Conservation (phyloP, 1,140 invertebrate genomes). For the Melitaea cinxia region DNA sequence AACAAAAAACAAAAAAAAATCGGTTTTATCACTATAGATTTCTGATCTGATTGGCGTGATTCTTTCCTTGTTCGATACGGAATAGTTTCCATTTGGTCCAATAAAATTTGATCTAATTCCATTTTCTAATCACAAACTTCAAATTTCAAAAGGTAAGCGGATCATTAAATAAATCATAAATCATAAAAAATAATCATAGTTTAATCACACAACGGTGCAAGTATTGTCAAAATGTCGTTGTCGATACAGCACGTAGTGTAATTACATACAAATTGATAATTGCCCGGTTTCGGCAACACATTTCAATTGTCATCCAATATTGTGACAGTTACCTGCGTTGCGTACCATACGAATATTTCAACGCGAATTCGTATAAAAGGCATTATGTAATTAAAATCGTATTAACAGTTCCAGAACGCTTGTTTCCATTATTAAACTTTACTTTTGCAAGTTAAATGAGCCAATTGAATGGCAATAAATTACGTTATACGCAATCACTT, state of each 20-base stretch:
- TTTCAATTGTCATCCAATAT: conserved; percentile 40
- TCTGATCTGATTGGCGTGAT: no score
- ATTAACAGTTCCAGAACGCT: conserved; percentile 24
- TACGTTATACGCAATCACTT: conserved; percentile 27
- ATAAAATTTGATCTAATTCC: no score
- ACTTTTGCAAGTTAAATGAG: conserved; percentile 28
- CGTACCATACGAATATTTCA: conserved; percentile 6
- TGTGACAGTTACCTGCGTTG: conserved; percentile 21
- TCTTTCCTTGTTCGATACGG: no score
- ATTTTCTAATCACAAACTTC: no score
- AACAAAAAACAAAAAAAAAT: no score
- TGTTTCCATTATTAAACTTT: conserved; percentile 32
- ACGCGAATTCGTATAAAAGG: conserved; percentile 23
- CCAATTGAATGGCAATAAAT: conserved; percentile 25
- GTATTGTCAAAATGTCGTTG: conserved; percentile 33
- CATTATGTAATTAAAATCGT: conserved; percentile 36
- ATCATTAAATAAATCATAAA: no score
- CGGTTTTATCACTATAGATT: no score
- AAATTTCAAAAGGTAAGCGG: no score
- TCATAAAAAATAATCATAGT: background rate
- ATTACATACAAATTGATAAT: conserved; percentile 53
- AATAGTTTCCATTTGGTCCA: no score
- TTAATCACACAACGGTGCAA: background rate
- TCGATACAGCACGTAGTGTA: conserved; percentile 46
- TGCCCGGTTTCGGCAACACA: conserved; percentile 40